phyloP scores from a whole-genome alignment of 2,797 vertebrate species.

The Parotocinclus haroldoi region DNA sequence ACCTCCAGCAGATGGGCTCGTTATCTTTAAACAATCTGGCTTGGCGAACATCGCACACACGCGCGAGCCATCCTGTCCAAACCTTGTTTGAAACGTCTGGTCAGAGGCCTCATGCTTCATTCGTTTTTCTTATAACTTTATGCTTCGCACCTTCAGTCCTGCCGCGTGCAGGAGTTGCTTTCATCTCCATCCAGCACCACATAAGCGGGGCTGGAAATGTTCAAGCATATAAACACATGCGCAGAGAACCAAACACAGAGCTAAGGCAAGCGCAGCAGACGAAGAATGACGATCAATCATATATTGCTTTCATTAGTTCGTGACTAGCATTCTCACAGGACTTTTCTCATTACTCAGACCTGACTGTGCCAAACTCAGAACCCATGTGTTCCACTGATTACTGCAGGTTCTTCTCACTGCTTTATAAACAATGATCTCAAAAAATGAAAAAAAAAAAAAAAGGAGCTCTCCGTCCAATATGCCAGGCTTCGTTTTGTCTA shows the following conservation, averaged over 20 bases:
- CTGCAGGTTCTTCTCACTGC: background rate
- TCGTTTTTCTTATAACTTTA: conserved; percentile 65
- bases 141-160: conserved; percentile 67
- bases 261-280: conserved; percentile 9
- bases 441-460: background rate
- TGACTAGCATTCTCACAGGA: conserved; percentile 59
- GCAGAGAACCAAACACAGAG: conserved; percentile 13
- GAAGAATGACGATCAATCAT: conserved; percentile 53
- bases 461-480: background rate
- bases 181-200: conserved; percentile 76
- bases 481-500: background rate
- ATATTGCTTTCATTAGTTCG: conserved; percentile 62
- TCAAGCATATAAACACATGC: conserved; percentile 31
- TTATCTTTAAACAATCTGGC: conserved; percentile 90
- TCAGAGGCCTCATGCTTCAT: conserved; percentile 53
- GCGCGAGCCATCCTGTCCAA: conserved; percentile 27
- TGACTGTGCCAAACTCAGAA: conserved; percentile 24
- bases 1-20: conserved; percentile 86
- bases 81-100: conserved; percentile 66
- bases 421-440: conserved; percentile 2
- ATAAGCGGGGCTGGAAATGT: conserved; percentile 54
- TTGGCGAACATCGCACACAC: conserved; percentile 72
- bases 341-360: conserved; percentile 56
- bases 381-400: conserved; percentile 23
- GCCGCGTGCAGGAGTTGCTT: conserved; percentile 62